A percentile compares a stretch with the other conserved stretches of the same genome.
Evolutionary conservation across 2,888 invertebrate genomes (phyloP).

Genomic region (Drosophila peninsularis): DNA sequence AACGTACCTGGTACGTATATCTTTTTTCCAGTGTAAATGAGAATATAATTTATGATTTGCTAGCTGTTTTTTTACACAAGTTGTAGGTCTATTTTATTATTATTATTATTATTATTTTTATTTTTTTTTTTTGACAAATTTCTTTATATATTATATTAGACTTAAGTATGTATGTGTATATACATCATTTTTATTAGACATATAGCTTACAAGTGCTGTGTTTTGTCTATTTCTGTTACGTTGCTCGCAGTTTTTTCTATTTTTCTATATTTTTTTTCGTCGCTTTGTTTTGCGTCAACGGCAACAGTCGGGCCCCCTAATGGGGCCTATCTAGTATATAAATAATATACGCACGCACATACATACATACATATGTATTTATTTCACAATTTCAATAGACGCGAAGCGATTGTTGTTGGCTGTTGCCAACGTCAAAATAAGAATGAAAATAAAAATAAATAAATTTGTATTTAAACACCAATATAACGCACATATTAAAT

Average conservation of each 20-base stretch:
- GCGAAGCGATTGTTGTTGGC: slow-evolving; percentile 24
- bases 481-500: slow-evolving; percentile 7
- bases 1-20: too few relatives aligned
- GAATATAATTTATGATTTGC: too few relatives aligned
- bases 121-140: slow-evolving; percentile 8
- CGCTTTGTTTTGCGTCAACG: slow-evolving; percentile 57
- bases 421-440: slow-evolving; percentile 67
- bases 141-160: not conserved
- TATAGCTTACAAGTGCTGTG: slow-evolving; percentile 1
- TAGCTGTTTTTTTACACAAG: too few relatives aligned
- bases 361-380: not conserved
- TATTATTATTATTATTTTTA: too few relatives aligned
- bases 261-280: slow-evolving; percentile 6
- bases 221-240: slow-evolving; percentile 59
- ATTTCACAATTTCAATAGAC: slow-evolving; percentile 42
- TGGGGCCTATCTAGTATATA: slow-evolving; percentile 21
- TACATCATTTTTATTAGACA: not conserved
- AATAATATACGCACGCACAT: slow-evolving; percentile 2
- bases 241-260: slow-evolving; percentile 3
- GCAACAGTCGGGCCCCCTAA: slow-evolving; percentile 66
- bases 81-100: too few relatives aligned
- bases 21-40: too few relatives aligned
- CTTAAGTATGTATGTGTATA: not conserved
- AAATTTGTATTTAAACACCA: not conserved
- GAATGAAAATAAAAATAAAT: slow-evolving; percentile 29